Evolutionary conservation across 2,888 invertebrate species (phyloP).

Genomic region (Eueremaeus valkanovi): DNA sequence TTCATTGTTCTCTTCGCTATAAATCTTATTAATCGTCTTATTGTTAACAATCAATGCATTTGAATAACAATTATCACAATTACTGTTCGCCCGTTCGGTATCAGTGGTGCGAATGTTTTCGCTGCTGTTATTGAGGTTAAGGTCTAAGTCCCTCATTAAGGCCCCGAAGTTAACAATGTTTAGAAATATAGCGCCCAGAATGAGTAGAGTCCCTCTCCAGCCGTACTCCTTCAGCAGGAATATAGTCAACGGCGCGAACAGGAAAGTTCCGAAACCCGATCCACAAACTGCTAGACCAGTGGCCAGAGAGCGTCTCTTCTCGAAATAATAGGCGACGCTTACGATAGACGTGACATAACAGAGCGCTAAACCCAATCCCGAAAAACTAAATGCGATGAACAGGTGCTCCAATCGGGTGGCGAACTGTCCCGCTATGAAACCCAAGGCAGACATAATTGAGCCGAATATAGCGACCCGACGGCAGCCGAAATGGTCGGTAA

Average conservation of each 20-base stretch:
- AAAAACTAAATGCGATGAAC: slow-evolving; percentile 75
- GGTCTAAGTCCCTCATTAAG: slow-evolving; percentile 75
- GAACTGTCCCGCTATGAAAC: slow-evolving; percentile 72
- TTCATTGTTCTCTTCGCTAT: slow-evolving; percentile 25
- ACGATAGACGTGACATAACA: slow-evolving; percentile 85
- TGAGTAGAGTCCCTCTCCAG: slow-evolving; percentile 77
- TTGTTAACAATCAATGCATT: slow-evolving; percentile 30
- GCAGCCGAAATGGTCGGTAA: slow-evolving; percentile 79
- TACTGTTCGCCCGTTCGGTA: slow-evolving; percentile 52
- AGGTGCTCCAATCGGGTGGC: slow-evolving; percentile 68
- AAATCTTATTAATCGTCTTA: slow-evolving; percentile 27
- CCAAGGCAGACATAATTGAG: slow-evolving; percentile 67
- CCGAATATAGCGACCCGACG: slow-evolving; percentile 72
- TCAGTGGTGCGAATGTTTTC: slow-evolving; percentile 49
- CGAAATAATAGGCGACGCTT: slow-evolving; percentile 84
- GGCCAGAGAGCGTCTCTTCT: slow-evolving; percentile 74
- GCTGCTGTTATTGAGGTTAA: slow-evolving; percentile 48
- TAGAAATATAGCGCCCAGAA: slow-evolving; percentile 72
- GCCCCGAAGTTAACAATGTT: slow-evolving; percentile 77
- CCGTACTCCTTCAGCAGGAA: slow-evolving; percentile 66
- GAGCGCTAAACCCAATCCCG: slow-evolving; percentile 77
- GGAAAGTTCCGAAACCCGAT: slow-evolving; percentile 77
- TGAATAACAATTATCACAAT: slow-evolving; percentile 36
- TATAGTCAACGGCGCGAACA: slow-evolving; percentile 75
- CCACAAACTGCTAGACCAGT: slow-evolving; percentile 82